Evolutionary conservation across 2,888 invertebrate species (phyloP), one percentile per base, ranked within the genome.

Genomic region (Aphidoletes aphidimyza): DNA sequence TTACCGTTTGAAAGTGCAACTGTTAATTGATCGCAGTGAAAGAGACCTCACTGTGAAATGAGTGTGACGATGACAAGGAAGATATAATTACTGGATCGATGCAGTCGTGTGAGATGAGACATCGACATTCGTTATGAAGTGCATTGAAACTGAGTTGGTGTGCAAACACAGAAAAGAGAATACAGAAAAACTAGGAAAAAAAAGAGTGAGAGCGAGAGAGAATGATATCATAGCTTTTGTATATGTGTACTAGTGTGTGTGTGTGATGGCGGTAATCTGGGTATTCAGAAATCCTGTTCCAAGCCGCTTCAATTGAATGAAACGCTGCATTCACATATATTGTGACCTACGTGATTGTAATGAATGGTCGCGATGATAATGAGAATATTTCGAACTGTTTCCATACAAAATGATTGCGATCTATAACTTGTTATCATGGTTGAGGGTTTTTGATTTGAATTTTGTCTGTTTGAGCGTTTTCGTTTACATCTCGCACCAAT

Each of bases 51-150:
- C n/a, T n/a, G n/a, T 17, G 47, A 47, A 54, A 54, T 54, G n/a
- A 14, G n/a, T 3, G 54, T 22, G 22, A 17, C 6, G 54, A 69
- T 17, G 34, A 69, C 69, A 69, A 69, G 54, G 26, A 11, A 54
- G 69, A 69, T 34, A 69, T 54, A 47, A 47, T 47, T 47, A 47
- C 47, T 47, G 47, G 39, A 54, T 54, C 54, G 54, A 54, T 54
- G 54, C 54, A 54, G 9, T 22, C 54, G 54, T 54, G 22, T 54
- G 54, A 14, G 47, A 47, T 17, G 47, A 47, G 2, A 47, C 47
- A 11, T 47, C 47, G 47, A 47, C 47, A 42, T 42, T 42, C 42
- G 42, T n/a, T n/a, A n/a, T n/a, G n/a, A n/a, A n/a, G n/a, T n/a
- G n/a, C n/a, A n/a, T n/a, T n/a, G n/a, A n/a, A n/a, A n/a, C n/a